Percentiles rank a stretch among this genome's conserved stretches.
Evolutionary conservation across 2,888 invertebrate genomes (phyloP).

Genomic region (Hartigia nigra): DNA sequence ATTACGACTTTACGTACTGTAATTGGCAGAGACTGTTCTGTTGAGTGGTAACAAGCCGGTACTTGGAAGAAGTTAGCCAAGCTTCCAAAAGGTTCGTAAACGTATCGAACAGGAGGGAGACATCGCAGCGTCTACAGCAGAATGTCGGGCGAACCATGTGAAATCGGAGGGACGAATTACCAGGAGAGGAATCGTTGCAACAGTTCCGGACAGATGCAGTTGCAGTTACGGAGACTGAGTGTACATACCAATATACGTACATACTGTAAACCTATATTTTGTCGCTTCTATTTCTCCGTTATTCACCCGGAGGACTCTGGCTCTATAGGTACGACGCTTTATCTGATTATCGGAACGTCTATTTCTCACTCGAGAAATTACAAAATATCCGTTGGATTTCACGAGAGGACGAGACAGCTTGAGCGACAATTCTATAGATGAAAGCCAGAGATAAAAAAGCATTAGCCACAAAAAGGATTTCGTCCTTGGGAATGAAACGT

Average conservation of each 20-base stretch:
- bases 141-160: neutral
- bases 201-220: neutral
- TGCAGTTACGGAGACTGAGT: neutral
- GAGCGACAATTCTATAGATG: neutral
- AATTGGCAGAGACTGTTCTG: conserved; percentile 26
- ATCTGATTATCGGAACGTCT: conserved; percentile 5
- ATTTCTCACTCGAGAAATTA: conserved; percentile 8
- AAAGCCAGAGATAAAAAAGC: neutral
- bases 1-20: conserved; percentile 36
- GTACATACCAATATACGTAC: neutral
- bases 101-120: neutral
- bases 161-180: neutral
- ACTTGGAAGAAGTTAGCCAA: neutral
- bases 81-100: neutral
- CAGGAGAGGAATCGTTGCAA: neutral
- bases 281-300: neutral
- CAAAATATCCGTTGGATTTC: neutral
- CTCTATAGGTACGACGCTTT: neutral
- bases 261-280: neutral
- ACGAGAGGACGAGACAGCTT: neutral
- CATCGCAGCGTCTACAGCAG: neutral
- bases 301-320: neutral
- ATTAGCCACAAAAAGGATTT: neutral
- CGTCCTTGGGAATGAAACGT: neutral
- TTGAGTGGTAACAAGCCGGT: neutral